phyloP scores from a whole-genome alignment of 2,113 vertebrate species.

The Salminus brasiliensis region DNA sequence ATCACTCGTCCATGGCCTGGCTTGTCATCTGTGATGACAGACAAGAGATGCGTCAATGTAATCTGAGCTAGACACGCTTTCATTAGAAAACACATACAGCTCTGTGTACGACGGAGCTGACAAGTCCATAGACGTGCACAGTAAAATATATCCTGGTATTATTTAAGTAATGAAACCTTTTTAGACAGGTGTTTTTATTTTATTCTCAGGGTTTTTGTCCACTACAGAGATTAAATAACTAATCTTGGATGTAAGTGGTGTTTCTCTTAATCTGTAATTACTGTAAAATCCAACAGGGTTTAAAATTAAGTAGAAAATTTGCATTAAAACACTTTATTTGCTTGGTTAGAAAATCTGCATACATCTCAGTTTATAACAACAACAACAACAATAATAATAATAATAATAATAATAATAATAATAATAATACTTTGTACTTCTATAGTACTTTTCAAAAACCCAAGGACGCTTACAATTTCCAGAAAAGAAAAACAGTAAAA shows the following conservation, averaged over 20 bases:
- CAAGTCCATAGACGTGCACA: constrained; percentile 1
- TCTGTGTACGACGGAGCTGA: neutral
- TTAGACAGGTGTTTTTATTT: neutral
- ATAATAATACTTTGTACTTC: too few relatives aligned
- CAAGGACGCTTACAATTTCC: too few relatives aligned
- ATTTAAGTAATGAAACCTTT: constrained; percentile 12
- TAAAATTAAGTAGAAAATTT: too few relatives aligned
- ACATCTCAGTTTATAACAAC: too few relatives aligned
- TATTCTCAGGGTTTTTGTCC: neutral
- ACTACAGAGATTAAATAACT: neutral
- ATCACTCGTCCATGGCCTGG: constrained; percentile 41
- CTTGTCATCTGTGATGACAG: constrained; percentile 49
- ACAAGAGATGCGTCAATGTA: constrained; percentile 37
- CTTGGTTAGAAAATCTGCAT: too few relatives aligned
- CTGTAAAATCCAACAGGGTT: too few relatives aligned
- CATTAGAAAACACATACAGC: constrained; percentile 25
- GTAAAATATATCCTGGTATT: constrained; percentile 1
- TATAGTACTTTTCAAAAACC: too few relatives aligned
- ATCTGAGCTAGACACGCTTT: constrained; percentile 10
- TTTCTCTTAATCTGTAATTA: neutral
- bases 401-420: too few relatives aligned
- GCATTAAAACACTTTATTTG: too few relatives aligned
- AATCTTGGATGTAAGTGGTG: neutral
- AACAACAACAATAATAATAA: too few relatives aligned
- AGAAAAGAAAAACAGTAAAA: too few relatives aligned